Percentiles rank a stretch among this genome's conserved stretches.
These are phyloP conservation scores for Euphonia xanthogaster DNA, from an alignment of 2,797 vertebrate genomes.

Conservation along the genomic window DNA sequence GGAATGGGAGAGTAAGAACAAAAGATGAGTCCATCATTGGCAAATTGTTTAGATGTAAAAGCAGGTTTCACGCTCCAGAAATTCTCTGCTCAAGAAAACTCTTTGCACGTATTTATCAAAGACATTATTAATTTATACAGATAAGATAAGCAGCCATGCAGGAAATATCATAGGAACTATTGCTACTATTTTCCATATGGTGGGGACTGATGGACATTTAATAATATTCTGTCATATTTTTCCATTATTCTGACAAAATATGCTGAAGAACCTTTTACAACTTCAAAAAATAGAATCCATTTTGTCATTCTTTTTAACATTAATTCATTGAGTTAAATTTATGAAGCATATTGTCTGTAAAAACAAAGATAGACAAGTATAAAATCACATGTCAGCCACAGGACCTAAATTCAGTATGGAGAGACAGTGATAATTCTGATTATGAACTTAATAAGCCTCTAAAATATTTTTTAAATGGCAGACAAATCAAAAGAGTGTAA, in stretches of 20 bases:
- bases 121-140: background rate
- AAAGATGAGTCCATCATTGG: background rate
- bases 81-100: background rate
- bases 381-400: constrained; percentile 37
- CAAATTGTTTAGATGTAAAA: background rate
- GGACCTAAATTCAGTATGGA: constrained; percentile 16
- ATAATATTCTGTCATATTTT: background rate
- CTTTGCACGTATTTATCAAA: background rate
- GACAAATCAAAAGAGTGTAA: constrained; percentile 55
- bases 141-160: background rate
- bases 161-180: background rate
- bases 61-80: background rate
- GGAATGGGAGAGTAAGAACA: background rate
- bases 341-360: constrained; percentile 4
- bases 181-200: background rate
- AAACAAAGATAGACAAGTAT: constrained; percentile 50
- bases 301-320: background rate
- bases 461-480: constrained; percentile 56
- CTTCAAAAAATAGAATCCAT: background rate
- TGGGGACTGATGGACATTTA: background rate
- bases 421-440: constrained; percentile 51
- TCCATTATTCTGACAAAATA: background rate
- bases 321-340: constrained; percentile 23
- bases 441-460: constrained; percentile 54
- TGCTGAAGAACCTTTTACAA: background rate